These are phyloP conservation scores for Pyrrhia umbra DNA, from an alignment of 2,888 invertebrate species.

Conservation along the genomic window DNA sequence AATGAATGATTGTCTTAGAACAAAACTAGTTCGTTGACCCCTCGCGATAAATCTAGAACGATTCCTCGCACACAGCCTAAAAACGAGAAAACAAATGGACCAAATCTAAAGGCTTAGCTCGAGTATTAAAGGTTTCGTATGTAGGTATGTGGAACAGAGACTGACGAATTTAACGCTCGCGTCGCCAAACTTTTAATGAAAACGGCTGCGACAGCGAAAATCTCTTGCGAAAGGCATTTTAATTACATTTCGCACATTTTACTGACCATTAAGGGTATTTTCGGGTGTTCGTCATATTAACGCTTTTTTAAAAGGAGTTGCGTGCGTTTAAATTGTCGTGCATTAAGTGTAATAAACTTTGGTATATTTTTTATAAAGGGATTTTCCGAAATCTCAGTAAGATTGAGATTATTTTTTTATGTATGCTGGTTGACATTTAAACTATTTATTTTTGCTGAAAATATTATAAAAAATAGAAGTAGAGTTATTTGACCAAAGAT, in stretches of 20 bases:
- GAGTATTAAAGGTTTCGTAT: constrained; percentile 25
- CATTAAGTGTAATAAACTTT: neutral
- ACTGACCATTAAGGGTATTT: constrained; percentile 51
- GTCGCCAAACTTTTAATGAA: constrained; percentile 64
- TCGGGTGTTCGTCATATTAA: constrained; percentile 22
- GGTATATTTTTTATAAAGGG: neutral
- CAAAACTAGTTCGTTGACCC: no score
- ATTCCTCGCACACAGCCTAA: neutral
- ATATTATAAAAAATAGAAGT: no score
- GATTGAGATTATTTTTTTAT: no score
- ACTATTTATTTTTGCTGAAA: no score
- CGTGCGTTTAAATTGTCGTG: constrained; percentile 4
- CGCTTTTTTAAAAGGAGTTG: constrained; percentile 12
- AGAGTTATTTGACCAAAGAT: no score
- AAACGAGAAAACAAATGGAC: constrained; percentile 31
- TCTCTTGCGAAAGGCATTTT: constrained; percentile 57
- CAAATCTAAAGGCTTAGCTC: constrained; percentile 26
- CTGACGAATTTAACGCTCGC: constrained; percentile 53
- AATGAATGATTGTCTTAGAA: no score
- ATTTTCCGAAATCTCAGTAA: neutral
- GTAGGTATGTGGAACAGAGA: constrained; percentile 29
- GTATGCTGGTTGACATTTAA: no score
- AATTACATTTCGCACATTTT: constrained; percentile 55
- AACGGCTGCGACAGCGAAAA: constrained; percentile 48
- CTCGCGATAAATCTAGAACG: neutral